Conservation (phyloP, 2,113 vertebrate genomes). For the Menidia beryllina region DNA sequence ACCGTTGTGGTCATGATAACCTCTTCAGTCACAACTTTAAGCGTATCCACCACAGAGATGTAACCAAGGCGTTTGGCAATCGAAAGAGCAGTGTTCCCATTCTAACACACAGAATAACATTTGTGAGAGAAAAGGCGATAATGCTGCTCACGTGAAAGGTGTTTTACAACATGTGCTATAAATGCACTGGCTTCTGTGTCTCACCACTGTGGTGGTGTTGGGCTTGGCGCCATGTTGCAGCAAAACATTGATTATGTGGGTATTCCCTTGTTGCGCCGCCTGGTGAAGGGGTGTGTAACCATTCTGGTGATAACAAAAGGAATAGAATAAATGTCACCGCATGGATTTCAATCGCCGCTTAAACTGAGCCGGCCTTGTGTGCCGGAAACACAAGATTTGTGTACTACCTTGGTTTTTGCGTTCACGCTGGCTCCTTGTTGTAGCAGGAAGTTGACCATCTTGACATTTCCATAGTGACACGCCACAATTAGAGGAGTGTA, state of each 20-base stretch:
- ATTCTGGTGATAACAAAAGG: slow-evolving; percentile 78
- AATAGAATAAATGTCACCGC: background rate
- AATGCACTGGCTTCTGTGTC: slow-evolving; percentile 26
- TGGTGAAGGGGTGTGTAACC: slow-evolving; percentile 98
- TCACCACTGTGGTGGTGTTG: slow-evolving; percentile 91
- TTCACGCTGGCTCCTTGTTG: slow-evolving; percentile 92
- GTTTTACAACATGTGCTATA: too few relatives aligned
- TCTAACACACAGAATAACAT: slow-evolving; percentile 80
- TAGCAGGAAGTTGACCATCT: slow-evolving; percentile 97
- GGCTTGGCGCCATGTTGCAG: slow-evolving; percentile 94
- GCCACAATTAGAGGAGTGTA: slow-evolving; percentile 97
- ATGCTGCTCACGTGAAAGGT: too few relatives aligned
- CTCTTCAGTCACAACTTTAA: slow-evolving; percentile 97
- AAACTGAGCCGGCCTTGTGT: background rate
- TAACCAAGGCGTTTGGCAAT: slow-evolving; percentile 96
- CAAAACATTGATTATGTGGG: slow-evolving; percentile 94
- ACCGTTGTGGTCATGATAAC: slow-evolving; percentile 95
- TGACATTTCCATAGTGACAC: slow-evolving; percentile 97
- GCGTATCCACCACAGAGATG: slow-evolving; percentile 97
- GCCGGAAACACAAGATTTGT: background rate
- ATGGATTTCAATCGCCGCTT: background rate
- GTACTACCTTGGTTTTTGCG: slow-evolving; percentile 92
- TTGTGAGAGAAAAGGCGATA: background rate
- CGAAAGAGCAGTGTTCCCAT: slow-evolving; percentile 97
- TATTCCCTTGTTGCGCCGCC: slow-evolving; percentile 97